Evolutionary conservation across 2,888 invertebrate species (phyloP), one percentile per base, ranked within the genome.

Genomic region (Cheilosia vernalis): DNA sequence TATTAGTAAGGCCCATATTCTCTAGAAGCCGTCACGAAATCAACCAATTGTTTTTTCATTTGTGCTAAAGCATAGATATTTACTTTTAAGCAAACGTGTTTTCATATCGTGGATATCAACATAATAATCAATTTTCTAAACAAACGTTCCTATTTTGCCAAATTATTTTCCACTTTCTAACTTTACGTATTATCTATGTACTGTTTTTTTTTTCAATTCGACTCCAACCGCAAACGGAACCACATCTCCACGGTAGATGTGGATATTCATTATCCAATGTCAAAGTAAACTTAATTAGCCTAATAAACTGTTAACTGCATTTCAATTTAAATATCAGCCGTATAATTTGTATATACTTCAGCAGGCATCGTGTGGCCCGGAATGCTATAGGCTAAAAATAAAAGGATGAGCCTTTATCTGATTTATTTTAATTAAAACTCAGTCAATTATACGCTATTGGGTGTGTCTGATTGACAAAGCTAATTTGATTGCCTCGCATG

Each of bases 381-480:
- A n/a, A n/a, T 19, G 58, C 27, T 21, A 19, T 17, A 30, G 10
- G 24, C 19, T 66, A 6, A 49, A 47, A 53, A 61, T 55, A 69
- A 47, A 77, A 55, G 33, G 69, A 55, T 30, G 33, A 58, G 60
- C 77, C 77, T 63, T 37, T 27, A 55, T 47, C 61, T 21, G 69
- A 70, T 61, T 78, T 70, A 40, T 70, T 78, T 70, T 78, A 78
- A 78, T 78, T 78, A 69, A 73, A 53, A 56, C 42, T 37, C 21
- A 70, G 61, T 70, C 69, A 78, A 49, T 67, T 78, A 51, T 60
- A 27, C 47, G 63, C 49, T n/a, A 49, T 42, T 67, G 56, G 73
- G 42, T 44, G 72, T 61, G 49, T 51, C 73, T 83, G 73, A 83
- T 83, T 78, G 83, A 83, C 78, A 63, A 27, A 61, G 51, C 61